Evolutionary conservation across 2,113 vertebrate genomes (phyloP).

Genomic region (Riparia riparia): DNA sequence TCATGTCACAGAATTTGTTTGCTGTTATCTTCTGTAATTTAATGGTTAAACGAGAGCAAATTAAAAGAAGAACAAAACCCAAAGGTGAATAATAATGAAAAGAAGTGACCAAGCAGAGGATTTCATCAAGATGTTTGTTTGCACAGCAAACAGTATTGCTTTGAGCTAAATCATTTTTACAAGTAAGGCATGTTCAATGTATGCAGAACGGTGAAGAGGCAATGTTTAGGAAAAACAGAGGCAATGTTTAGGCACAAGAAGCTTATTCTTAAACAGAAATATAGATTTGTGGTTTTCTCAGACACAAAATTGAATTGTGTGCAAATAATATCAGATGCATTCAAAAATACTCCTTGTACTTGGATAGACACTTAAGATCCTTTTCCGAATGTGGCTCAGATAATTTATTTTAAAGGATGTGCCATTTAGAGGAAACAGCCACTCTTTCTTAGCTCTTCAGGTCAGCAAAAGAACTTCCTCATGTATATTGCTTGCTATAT

Average conservation of each 20-base stretch:
- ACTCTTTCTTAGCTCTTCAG: not conserved
- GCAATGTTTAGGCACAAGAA: not conserved
- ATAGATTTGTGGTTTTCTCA: not conserved
- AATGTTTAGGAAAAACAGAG: not conserved
- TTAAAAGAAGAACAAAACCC: not conserved
- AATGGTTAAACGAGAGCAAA: not conserved
- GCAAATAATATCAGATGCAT: not conserved
- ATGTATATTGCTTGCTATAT: not conserved
- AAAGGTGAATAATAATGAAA: not conserved
- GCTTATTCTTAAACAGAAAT: not conserved
- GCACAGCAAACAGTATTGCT: conserved; percentile 2
- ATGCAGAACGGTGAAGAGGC: not conserved
- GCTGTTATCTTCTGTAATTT: not conserved
- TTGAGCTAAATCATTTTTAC: not conserved
- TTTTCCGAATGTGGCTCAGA: not conserved
- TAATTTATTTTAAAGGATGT: not conserved
- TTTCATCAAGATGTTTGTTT: not conserved
- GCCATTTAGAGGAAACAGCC: not conserved
- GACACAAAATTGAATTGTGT: not conserved
- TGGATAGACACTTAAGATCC: not conserved
- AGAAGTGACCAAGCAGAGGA: not conserved
- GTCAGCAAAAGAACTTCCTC: not conserved
- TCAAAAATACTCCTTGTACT: not conserved
- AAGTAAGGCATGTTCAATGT: not conserved
- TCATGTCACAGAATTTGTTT: not conserved